Evolutionary conservation across 2,113 vertebrate genomes (phyloP).

Genomic region (Tetrao urogallus): DNA sequence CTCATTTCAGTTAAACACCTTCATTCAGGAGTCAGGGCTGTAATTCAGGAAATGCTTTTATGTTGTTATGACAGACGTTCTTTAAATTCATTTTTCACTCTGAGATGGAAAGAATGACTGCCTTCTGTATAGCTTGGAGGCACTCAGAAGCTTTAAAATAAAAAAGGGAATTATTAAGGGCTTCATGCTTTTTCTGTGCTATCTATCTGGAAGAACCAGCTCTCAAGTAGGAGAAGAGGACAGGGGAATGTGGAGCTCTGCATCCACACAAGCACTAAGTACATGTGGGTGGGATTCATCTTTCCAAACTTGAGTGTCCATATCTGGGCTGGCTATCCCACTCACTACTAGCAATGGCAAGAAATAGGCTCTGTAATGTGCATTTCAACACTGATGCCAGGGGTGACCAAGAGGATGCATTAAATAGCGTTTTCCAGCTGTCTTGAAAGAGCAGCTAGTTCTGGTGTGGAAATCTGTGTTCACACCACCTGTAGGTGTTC

Average conservation of each 20-base stretch:
- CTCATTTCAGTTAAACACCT: conserved; percentile 38
- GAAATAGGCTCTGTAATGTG: neutral
- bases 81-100: conserved; percentile 42
- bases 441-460: neutral
- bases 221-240: neutral
- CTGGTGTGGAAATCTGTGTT: neutral
- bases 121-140: conserved; percentile 48
- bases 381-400: neutral
- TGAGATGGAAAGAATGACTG: conserved; percentile 35
- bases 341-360: neutral
- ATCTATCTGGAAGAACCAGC: neutral
- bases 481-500: neutral
- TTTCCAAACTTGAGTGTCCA: neutral
- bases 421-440: neutral
- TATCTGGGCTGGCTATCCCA: neutral
- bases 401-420: fast-evolving
- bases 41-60: conserved; percentile 63
- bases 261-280: neutral
- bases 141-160: neutral
- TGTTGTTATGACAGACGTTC: conserved; percentile 48
- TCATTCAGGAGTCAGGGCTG: conserved; percentile 47
- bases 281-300: neutral
- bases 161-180: neutral
- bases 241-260: neutral
- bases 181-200: neutral